Base-by-base conservation (phyloP, 30 jellyfish, hydroid and myxozoan species). In the Chironex yamaguchii region DNA sequence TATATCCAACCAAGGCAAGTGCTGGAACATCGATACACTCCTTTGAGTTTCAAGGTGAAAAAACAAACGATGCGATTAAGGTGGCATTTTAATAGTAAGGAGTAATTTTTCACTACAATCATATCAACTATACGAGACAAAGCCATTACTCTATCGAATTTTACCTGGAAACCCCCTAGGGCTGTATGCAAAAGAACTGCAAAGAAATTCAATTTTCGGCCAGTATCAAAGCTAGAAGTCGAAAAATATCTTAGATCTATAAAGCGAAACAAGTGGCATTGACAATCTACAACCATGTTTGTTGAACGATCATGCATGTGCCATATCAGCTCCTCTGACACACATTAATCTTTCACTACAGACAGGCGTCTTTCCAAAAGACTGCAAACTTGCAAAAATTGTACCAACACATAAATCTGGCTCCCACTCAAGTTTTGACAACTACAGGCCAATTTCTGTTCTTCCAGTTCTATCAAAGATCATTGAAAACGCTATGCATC, bases 231-330 rank as follows among this genome's bases (percentile, higher is more conserved):
- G 78, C 88, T 76, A 22, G 88, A 76, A 76, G 77, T 32, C 78
- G 76, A 76, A 50, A 76, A 76, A 53, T 32, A 76, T 51, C 88
- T 76, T 76, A 76, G 63, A 76, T 76, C 64, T 76, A 76, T 76
- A 29, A 76, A 51, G 76, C 88, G 88, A 51, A 76, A 76, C 65
- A 76, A 76, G 88, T 76, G 77, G 88, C 77, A 76, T 76, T 76
- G 88, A 76, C 78, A 76, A 76, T 52, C 78, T 76, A 33, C 77
- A 76, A 49, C 74, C 88, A 77, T 76, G 88, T 76, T 76, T 76
- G 77, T 52, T 76, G 77, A 76, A 76, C 65, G 88, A 76, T 76
- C 66, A 76, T 76, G 77, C 88, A 76, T 65, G 77, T 49, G 31
- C 88, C 1, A 82, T 83, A 62, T 68, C 74, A 1, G 89, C 89